Evolutionary conservation across 2,888 invertebrate genomes (phyloP).

Genomic region (Sialis fuliginosa): DNA sequence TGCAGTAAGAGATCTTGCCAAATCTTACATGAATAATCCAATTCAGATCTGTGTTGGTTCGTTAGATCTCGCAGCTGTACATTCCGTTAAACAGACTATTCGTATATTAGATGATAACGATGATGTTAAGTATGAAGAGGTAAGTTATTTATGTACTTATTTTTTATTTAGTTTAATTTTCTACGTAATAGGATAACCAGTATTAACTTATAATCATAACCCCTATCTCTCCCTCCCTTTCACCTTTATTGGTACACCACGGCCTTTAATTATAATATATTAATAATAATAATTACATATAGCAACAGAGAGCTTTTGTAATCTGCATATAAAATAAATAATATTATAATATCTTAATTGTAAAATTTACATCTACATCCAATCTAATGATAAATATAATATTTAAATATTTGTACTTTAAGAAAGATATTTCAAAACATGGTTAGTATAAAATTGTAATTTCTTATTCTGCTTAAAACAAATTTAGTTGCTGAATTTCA

Average conservation of each 20-base stretch:
- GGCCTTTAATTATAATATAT: no score
- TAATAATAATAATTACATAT: no score
- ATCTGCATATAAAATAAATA: no score
- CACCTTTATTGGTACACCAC: no score
- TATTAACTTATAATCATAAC: no score
- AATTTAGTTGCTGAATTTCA: constrained; percentile 44
- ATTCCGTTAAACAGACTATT: constrained; percentile 69
- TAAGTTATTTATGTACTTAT: constrained; percentile 18
- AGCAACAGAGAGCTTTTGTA: no score
- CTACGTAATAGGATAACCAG: no score
- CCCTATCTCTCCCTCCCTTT: no score
- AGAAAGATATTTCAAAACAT: no score
- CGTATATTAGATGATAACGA: constrained; percentile 50
- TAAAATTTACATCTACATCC: no score
- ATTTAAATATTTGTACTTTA: not conserved
- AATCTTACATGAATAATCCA: constrained; percentile 76
- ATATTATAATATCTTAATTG: no score
- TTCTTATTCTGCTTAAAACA: not conserved
- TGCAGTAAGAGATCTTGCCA: constrained; percentile 69
- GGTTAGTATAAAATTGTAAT: not conserved
- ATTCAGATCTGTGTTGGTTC: constrained; percentile 81
- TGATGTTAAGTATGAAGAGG: constrained; percentile 44
- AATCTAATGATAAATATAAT: not conserved
- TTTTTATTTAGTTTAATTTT: no score
- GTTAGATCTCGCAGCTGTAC: constrained; percentile 75